phyloP scores from a whole-genome alignment of 2,113 vertebrate species.

The Strix aluco region DNA sequence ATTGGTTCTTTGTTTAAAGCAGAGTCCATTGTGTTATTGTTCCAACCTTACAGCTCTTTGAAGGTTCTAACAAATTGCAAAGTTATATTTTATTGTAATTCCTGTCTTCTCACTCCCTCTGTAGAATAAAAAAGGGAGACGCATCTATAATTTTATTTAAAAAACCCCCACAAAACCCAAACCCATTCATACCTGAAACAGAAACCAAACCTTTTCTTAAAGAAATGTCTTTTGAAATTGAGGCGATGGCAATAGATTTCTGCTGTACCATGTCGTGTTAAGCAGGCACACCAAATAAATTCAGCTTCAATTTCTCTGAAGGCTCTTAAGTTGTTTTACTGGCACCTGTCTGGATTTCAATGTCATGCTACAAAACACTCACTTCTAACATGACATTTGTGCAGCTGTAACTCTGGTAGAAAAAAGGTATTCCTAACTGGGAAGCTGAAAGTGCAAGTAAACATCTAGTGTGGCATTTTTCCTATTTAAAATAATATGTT shows the following conservation, averaged over 20 bases:
- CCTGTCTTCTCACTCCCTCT: background rate
- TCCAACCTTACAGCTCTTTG: background rate
- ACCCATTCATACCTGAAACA: background rate
- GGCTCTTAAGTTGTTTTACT: constrained; percentile 6
- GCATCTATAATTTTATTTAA: background rate
- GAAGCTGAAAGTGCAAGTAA: background rate
- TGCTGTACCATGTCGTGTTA: background rate
- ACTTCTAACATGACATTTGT: background rate
- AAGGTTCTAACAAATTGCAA: background rate
- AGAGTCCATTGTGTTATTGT: background rate
- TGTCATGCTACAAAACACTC: background rate
- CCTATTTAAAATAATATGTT: background rate
- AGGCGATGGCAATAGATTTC: background rate
- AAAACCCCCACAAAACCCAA: rapidly evolving
- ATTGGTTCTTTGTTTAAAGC: background rate
- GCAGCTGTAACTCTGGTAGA: background rate
- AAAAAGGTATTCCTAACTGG: background rate
- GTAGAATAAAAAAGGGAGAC: background rate
- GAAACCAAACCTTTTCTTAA: background rate
- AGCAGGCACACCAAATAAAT: background rate
- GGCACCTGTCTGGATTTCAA: background rate
- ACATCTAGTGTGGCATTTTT: background rate
- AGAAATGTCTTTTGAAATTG: background rate
- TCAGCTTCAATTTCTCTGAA: background rate
- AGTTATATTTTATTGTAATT: background rate